Evolutionary conservation across 2,888 invertebrate genomes (phyloP).

Genomic region (Yponomeuta malinellus): DNA sequence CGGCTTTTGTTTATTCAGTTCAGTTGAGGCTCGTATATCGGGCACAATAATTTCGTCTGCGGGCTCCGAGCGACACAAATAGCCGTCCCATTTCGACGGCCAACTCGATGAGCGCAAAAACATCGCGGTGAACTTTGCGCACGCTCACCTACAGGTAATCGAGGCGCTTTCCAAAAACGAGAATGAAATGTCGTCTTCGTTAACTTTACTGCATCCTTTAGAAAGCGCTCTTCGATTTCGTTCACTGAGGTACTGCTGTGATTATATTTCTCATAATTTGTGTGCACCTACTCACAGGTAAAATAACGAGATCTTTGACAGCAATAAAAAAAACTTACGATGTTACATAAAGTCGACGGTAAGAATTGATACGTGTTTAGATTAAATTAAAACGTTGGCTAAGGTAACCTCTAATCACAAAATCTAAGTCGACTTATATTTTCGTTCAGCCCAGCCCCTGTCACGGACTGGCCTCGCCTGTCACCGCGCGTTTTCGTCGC

Average conservation of each 20-base stretch:
- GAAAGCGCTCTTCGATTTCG: neutral
- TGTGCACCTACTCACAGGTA: neutral
- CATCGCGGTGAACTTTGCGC: conserved; percentile 37
- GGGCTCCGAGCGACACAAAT: conserved; percentile 71
- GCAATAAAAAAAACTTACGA: neutral
- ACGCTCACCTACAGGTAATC: conserved; percentile 7
- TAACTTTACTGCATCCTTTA: neutral
- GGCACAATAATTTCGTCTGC: conserved; percentile 52
- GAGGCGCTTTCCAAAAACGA: neutral
- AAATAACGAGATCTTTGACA: neutral
- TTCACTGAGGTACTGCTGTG: neutral
- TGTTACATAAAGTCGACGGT: neutral
- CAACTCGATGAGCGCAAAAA: conserved; percentile 58
- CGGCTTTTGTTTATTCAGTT: conserved; percentile 10
- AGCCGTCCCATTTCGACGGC: conserved; percentile 70
- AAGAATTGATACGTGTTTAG: neutral
- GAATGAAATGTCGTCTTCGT: neutral
- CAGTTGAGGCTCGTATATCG: conserved; percentile 13
- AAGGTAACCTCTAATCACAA: neutral
- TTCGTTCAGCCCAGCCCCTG: neutral
- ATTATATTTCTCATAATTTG: neutral
- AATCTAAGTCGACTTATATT: neutral
- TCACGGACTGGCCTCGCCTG: conserved; percentile 40
- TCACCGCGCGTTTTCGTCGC: conserved; percentile 36
- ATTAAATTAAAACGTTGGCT: neutral